phyloP scores from a whole-genome alignment of 1,140 invertebrate genomes.

The Ceratosolen fusciceps region DNA sequence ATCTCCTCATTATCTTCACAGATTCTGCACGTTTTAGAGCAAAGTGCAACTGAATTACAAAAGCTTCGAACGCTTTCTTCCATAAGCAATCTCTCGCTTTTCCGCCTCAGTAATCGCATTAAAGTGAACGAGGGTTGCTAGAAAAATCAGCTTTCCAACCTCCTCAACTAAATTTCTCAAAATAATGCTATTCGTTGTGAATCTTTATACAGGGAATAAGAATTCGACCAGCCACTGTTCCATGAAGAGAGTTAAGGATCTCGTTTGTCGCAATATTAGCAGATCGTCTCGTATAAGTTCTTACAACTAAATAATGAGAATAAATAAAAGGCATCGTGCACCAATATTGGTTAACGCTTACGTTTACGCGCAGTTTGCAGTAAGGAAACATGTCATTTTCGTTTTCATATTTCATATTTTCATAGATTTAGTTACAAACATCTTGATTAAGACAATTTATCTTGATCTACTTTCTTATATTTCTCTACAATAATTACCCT shows the following conservation, averaged over 20 bases:
- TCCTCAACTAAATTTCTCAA: too few relatives aligned
- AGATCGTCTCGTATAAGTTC: conserved; percentile 43
- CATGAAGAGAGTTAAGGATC: conserved; percentile 64
- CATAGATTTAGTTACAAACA: too few relatives aligned
- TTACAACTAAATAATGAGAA: conserved; percentile 23
- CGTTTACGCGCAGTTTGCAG: too few relatives aligned
- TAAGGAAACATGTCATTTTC: too few relatives aligned
- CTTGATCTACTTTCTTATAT: too few relatives aligned
- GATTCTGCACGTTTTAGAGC: too few relatives aligned
- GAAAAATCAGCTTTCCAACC: conserved; percentile 55
- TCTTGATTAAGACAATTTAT: too few relatives aligned
- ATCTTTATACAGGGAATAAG: conserved; percentile 63
- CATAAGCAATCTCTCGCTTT: neutral
- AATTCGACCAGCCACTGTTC: conserved; percentile 59
- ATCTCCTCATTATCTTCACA: conserved; percentile 7
- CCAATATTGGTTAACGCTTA: too few relatives aligned
- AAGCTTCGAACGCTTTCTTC: neutral
- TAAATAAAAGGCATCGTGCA: too few relatives aligned
- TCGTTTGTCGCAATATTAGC: conserved; percentile 65
- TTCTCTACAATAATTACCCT: too few relatives aligned
- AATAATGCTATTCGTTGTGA: conserved; percentile 19
- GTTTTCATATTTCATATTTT: too few relatives aligned
- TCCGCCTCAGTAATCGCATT: conserved; percentile 55
- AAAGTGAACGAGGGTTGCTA: conserved; percentile 67
- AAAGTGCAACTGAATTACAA: too few relatives aligned